Evolutionary conservation across 2,113 vertebrate genomes (phyloP).

Genomic region (Muscicapa adusta): DNA sequence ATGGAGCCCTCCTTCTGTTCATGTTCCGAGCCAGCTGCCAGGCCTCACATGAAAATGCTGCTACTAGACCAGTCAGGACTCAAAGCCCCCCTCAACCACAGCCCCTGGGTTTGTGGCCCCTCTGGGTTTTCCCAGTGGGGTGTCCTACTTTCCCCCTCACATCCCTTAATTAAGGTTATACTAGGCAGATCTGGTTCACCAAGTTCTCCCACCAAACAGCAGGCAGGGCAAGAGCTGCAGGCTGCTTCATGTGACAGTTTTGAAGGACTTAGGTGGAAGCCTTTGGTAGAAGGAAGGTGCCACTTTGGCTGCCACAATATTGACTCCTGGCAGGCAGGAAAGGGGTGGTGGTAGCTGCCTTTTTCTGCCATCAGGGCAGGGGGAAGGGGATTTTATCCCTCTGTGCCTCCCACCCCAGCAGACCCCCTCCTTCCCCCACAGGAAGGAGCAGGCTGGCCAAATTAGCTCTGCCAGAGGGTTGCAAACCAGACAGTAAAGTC

Average conservation of each 20-base stretch:
- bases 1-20: rapidly evolving
- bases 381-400: not conserved
- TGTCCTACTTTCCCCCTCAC: not conserved
- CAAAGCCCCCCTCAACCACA: not conserved
- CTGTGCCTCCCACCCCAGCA: not conserved
- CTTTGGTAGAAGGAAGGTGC: not conserved
- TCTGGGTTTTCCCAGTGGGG: not conserved
- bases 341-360: not conserved
- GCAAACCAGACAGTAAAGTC: not conserved
- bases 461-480: not conserved
- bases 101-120: not conserved
- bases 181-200: not conserved
- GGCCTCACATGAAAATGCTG: not conserved
- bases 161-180: not conserved
- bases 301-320: rapidly evolving
- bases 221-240: not conserved
- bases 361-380: rapidly evolving
- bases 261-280: not conserved
- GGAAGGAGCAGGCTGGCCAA: not conserved
- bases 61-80: not conserved
- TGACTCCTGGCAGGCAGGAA: not conserved
- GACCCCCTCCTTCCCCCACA: too few relatives aligned
- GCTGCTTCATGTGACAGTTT: rapidly evolving
- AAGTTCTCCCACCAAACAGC: not conserved
- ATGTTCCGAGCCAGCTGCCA: not conserved